Evolutionary conservation across 2,797 vertebrate genomes (phyloP), one percentile per base, ranked within the genome.

Genomic region (Arrhamphus sclerolepis): DNA sequence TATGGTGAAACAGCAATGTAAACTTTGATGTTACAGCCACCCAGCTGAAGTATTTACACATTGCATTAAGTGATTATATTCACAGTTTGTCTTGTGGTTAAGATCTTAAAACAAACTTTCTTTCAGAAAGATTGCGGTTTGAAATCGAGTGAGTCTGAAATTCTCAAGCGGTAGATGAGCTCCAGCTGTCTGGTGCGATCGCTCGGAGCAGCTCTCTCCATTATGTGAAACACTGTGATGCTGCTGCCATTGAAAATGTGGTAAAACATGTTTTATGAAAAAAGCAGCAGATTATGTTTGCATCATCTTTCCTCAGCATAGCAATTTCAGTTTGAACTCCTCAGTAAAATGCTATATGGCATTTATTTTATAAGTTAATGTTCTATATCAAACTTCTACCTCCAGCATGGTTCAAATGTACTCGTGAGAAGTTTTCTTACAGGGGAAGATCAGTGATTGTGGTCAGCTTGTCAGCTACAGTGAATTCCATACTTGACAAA

Each of bases 111-210:
- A 7, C 49, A 24, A 7, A 10, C 17, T 7, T 61, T 26, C 24
- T 18, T 46, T 9, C 50, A 68, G 40, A 62, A 60, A 54, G 13
- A 9, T 38, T 39, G 14, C 18, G 55, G 40, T 56, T 56, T 62
- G 21, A 51, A 5, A 53, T 57, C 13, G 21, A 47, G 42, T 13
- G 42, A 19, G 16, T 61, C 4, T 70, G 48, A 64, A 65, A 29
- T 43, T 63, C 4, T 52, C 11, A 17, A 18, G n/a, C 34, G 46
- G 51, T 24, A 62, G 53, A 61, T 44, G 52, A 71, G 19, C 49
- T 66, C 50, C 56, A 66, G 70, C 47, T 44, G 63, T 41, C 50
- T 24, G 18, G 46, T 40, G 20, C 2, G 47, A 34, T 8, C 21
- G 19, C 7, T 20, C 26, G 1, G 34, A 46, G n/a, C 18, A 40